phyloP scores from a whole-genome alignment of 2,888 invertebrate species.

The Acleris cristana region DNA sequence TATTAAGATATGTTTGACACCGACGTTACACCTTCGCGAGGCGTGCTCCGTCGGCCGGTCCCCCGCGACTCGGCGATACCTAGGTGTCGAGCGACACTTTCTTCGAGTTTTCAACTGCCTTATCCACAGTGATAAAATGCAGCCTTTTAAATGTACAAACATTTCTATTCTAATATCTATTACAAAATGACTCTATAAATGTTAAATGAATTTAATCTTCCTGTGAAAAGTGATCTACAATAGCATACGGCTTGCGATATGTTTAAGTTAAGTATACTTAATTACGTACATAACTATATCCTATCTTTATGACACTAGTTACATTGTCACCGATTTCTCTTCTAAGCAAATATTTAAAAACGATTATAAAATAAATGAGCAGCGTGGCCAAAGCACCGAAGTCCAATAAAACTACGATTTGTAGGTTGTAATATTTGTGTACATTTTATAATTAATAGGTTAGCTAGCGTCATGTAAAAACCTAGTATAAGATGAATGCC shows the following conservation, averaged over 20 bases:
- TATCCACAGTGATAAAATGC: slow-evolving; percentile 73
- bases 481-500: slow-evolving; percentile 70
- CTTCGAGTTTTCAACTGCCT: slow-evolving; percentile 60
- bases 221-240: not conserved
- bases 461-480: slow-evolving; percentile 56
- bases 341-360: slow-evolving; percentile 35
- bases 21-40: too few relatives aligned
- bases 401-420: slow-evolving; percentile 69
- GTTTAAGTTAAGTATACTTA: not conserved
- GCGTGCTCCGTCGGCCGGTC: not conserved
- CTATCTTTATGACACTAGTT: slow-evolving; percentile 27
- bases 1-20: too few relatives aligned
- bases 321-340: slow-evolving; percentile 36
- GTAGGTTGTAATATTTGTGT: slow-evolving; percentile 76
- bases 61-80: too few relatives aligned
- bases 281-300: too few relatives aligned
- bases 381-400: slow-evolving; percentile 79
- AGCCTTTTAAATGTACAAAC: slow-evolving; percentile 48
- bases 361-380: slow-evolving; percentile 53
- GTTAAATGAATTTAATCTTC: slow-evolving; percentile 11
- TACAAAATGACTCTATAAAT: slow-evolving; percentile 21
- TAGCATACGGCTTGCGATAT: not conserved
- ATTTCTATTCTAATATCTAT: slow-evolving; percentile 24
- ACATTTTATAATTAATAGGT: slow-evolving; percentile 57
- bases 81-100: slow-evolving; percentile 37